These are phyloP conservation scores for Hemicentrotus pulcherrimus DNA, from an alignment of 35 echinoderm and acorn worm genomes.

Conservation along the genomic window DNA sequence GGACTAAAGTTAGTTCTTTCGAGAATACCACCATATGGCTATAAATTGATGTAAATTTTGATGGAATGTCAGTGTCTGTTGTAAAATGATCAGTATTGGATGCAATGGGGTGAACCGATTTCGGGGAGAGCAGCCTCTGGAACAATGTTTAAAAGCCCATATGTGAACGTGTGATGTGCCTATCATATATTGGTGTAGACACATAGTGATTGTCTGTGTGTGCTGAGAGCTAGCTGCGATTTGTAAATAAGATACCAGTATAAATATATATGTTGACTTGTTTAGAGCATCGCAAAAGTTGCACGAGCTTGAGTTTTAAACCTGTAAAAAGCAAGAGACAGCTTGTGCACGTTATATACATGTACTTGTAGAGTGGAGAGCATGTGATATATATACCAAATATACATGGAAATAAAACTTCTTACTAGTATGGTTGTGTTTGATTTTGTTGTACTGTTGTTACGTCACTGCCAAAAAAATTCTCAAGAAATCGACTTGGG, in stretches of 20 bases:
- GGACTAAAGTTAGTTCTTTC: no score
- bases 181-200: neutral
- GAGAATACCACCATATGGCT: no score
- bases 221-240: neutral
- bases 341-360: neutral
- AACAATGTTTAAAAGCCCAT: neutral
- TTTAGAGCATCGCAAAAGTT: neutral
- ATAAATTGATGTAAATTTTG: no score
- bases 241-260: conserved; percentile 30
- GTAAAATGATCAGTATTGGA: neutral
- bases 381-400: conserved; percentile 30
- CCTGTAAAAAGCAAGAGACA: neutral
- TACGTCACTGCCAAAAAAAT: no score
- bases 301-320: conserved; percentile 30
- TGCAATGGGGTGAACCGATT: neutral
- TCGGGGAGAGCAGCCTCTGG: neutral
- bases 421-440: neutral
- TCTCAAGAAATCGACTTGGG: no score
- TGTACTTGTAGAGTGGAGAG: neutral
- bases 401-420: neutral
- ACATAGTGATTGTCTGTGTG: neutral
- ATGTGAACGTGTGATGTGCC: neutral
- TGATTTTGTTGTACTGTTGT: neutral
- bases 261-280: neutral
- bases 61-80: neutral